Base-by-base conservation (phyloP, 2,888 invertebrate species). In the Sialis fuliginosa region DNA sequence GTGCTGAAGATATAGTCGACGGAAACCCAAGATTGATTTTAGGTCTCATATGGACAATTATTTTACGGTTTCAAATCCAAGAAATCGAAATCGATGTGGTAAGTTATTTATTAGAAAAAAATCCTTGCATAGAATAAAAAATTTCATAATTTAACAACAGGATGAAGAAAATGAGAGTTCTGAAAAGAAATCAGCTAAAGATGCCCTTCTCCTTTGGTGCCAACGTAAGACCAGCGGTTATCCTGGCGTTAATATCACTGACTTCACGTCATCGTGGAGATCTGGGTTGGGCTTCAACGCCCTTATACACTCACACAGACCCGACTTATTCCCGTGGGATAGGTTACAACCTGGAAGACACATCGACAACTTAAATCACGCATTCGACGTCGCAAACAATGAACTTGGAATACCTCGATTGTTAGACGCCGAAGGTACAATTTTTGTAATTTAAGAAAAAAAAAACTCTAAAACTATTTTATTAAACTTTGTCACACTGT, bases 31-130 rank as follows among this genome's bases (percentile, higher is more conserved):
- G 95, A 44, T 76, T 98, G 53, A 98, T 97, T 63, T 79, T 98
- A 53, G 97, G 97, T 56, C 77, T 98, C 46, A 95, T 98, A 56
- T 98, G 97, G 97, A 98, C 97, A 50, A 98, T 98, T 61, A 98
- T 98, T 69, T 75, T 98, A 54, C 75, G 97, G 51, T 98, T 98
- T 75, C 96, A 97, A 75, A 98, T 98, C 58, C 96, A 95, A 67
- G 93, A 93, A 72, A 95, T 95, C 58, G 93, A 92, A 70, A 93
- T 95, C 57, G 92, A 93, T 66, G 91, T 92, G 64, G 89, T 89
- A 62, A 75, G 81, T 22, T 22, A 22, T 22, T 22, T 22, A 22
- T 37, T 6, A 12, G 6, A 10, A 37, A 12, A 37, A 12, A 37
- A 37, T 37, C 5, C 5, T 37, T 7, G 6, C 6, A 2, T 4